Base-by-base conservation (phyloP, 92 coral and sea anemone genomes). In the Porites evermanni region DNA sequence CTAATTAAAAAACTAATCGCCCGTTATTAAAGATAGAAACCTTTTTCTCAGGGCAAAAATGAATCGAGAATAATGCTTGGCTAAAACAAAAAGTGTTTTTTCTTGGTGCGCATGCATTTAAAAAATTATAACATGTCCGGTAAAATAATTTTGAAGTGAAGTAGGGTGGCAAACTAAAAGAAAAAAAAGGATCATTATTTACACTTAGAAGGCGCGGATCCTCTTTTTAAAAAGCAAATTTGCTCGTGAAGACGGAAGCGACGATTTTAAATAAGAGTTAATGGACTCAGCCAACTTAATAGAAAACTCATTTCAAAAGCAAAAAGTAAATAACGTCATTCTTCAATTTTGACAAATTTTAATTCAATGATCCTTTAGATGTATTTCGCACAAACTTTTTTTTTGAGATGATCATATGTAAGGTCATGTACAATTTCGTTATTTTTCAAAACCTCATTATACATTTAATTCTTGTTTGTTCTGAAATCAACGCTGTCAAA, bases 231-330 rank as follows among this genome's bases (percentile, higher is more conserved):
- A 83, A 83, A 60, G 63, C 80, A 72, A 59, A 83, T 73, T 82
- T 73, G 78, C 79, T 47, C 9, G 47, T 21, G 14, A 60, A 50
- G 58, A 64, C 75, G 87, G 87, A 83, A 83, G 87, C 87, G 87
- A 72, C 79, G 32, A 12, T 81, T 82, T 72, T 73, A 72, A 82
- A 83, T 52, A 61, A 61, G 51, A 73, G 51, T 61, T 83, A 83
- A 83, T 83, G 79, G 79, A 83, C 79, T 63, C 9, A 53, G 7
- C 32, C 9, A 53, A 19, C 32, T 73, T 72, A 12, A 6, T 32
- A 14, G 38, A 8, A 19, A 20, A 83, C 44, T 20, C 32, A n/a
- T 83, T 38, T 64, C 24, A 23, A 56, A 26, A 4, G 4, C 18
- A 60, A 72, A 19, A 2, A 11, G 12, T 70, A 60, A 44, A 65